Base-by-base conservation (phyloP, 1,140 invertebrate species). In the Meloidogyne chitwoodi region DNA sequence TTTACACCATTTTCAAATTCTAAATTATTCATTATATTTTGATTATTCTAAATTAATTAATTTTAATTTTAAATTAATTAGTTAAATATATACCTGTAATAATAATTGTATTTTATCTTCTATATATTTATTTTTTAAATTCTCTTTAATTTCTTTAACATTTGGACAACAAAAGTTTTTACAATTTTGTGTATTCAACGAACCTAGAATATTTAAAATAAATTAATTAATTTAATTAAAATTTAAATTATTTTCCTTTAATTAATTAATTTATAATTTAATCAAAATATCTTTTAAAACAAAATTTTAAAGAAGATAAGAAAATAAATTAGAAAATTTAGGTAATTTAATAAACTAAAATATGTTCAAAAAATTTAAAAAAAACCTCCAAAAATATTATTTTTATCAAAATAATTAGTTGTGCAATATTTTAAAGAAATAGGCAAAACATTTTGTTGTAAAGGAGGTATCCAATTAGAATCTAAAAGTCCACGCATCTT, bases 1-100 rank as follows among this genome's bases (percentile, higher is more conserved):
- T 41, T 48, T 22, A 68, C 27, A 11, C 74, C 77, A 62, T 76
- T 76, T 76, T 44, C 75, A 24, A 72, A 34, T n/a, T 38, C 77
- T 31, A 19, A n/a, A 27, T 56, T 77, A 26, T 3, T 3, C 26
- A 56, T 27, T 48, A 3, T 22, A 22, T 26, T 73, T 73, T 19
- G n/a, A 11, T 24, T 27, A 34, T 24, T 34, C 41, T 61, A 24
- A n/a, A 56, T 14, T 3, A 19, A 34, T 26, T 26, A 31, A 31
- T 31, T 68, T 41, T 24, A 68, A 38, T 16, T 31, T 31, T 24
- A 38, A 68, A 24, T 34, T 68, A n/a, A n/a, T 14, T 1, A 12
- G 10, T n/a, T 16, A n/a, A 56, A 56, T 16, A 38, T 0, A 38
- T n/a, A 56, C 48, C n/a, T 56, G 48, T 56, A 56, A 8, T 22